Conservation (phyloP, 2,888 invertebrate genomes). For the Chymomyza caudatula region DNA sequence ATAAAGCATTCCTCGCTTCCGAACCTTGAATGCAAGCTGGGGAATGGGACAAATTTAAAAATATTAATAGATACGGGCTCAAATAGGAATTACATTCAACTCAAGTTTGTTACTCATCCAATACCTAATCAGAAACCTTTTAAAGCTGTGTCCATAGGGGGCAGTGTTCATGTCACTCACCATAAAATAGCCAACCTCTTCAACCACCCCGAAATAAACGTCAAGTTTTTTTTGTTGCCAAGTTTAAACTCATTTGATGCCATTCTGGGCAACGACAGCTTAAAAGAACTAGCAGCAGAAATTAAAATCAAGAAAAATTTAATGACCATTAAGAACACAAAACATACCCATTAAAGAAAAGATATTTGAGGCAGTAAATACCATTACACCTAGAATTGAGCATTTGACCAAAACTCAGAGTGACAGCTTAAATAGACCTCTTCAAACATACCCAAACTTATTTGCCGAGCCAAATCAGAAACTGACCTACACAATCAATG, state of each 20-base stretch:
- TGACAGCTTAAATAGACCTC: neutral
- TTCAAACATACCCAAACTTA: slow-evolving; percentile 14
- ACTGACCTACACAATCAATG: slow-evolving; percentile 21
- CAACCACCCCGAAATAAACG: too few relatives aligned
- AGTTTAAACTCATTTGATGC: neutral
- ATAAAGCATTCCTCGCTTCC: slow-evolving; percentile 13
- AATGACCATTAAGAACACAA: neutral
- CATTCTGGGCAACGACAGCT: too few relatives aligned
- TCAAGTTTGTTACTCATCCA: neutral
- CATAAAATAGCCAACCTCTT: neutral
- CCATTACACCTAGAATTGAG: slow-evolving; percentile 2
- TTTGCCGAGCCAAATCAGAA: slow-evolving; percentile 24
- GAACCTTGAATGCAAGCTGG: neutral
- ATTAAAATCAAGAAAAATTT: neutral
- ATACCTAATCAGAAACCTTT: neutral
- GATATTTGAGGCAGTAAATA: slow-evolving; percentile 8
- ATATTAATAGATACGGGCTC: slow-evolving; percentile 7
- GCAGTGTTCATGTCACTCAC: neutral
- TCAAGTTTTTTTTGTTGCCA: neutral
- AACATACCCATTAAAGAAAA: slow-evolving; percentile 10
- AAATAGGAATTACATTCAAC: slow-evolving; percentile 9
- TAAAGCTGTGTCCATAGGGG: slow-evolving; percentile 1
- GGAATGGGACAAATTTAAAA: neutral
- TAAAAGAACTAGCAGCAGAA: too few relatives aligned
- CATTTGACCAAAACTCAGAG: slow-evolving; percentile 4